phyloP scores from a whole-genome alignment of 2,113 vertebrate genomes.

The Lasiurus cinereus region DNA sequence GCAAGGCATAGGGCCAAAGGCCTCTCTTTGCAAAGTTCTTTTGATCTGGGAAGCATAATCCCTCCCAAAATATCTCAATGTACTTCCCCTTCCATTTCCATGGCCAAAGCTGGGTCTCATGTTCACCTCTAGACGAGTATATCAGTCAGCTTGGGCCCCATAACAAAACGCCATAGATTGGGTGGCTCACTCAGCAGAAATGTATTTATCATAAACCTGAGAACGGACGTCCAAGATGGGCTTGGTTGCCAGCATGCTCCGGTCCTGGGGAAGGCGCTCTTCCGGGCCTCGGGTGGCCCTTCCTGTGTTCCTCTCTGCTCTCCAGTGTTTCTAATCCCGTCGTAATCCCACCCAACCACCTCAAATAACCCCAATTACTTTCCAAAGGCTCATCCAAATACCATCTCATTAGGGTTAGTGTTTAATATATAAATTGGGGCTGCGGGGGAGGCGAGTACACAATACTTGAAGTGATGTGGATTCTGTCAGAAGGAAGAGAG shows the following conservation, averaged over 20 bases:
- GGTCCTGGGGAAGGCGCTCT: background rate
- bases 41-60: background rate
- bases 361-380: background rate
- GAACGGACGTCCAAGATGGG: background rate
- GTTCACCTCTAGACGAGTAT: background rate
- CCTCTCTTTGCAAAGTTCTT: conserved; percentile 8
- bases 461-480: background rate
- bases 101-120: background rate
- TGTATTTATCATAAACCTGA: background rate
- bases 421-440: background rate
- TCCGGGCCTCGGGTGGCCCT: background rate
- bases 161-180: background rate
- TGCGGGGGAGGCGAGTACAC: no score
- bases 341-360: background rate
- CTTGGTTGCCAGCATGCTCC: background rate
- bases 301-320: background rate
- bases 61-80: background rate
- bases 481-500: background rate
- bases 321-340: background rate
- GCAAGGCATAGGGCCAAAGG: background rate
- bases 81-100: background rate
- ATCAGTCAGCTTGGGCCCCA: background rate
- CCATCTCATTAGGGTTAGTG: background rate
- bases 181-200: background rate
- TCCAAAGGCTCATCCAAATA: background rate